These are phyloP conservation scores for Strigamia transsilvanica DNA, from an alignment of 2,888 invertebrate species.

Conservation along the genomic window DNA sequence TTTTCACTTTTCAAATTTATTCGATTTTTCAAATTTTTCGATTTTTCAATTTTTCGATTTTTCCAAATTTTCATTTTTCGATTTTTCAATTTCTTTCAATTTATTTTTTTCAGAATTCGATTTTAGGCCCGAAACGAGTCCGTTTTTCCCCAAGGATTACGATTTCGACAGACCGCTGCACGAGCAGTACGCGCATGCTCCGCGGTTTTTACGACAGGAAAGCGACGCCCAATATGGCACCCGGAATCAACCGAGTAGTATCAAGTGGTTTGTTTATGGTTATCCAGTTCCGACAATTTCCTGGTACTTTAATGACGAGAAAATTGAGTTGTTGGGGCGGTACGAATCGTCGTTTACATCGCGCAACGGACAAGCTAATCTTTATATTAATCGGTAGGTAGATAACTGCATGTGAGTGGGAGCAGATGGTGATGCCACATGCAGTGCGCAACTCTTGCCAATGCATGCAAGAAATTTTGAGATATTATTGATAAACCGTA, in stretches of 20 bases:
- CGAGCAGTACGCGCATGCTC: slow-evolving; percentile 67
- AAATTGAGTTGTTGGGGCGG: slow-evolving; percentile 81
- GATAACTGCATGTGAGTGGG: too few species aligned
- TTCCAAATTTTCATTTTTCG: too few species aligned
- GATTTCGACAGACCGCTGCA: slow-evolving; percentile 84
- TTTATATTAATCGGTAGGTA: slow-evolving; percentile 82
- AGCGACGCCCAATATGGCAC: slow-evolving; percentile 89
- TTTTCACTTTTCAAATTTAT: too few species aligned
- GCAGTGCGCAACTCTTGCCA: too few species aligned
- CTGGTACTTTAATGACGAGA: slow-evolving; percentile 85
- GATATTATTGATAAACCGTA: too few species aligned
- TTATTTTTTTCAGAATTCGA: slow-evolving; percentile 51
- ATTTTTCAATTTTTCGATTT: neutral
- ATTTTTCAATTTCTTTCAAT: slow-evolving; percentile 4
- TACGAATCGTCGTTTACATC: slow-evolving; percentile 88
- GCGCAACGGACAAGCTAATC: slow-evolving; percentile 82
- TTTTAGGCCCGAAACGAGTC: slow-evolving; percentile 55
- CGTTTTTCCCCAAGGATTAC: slow-evolving; percentile 58
- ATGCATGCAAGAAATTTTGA: too few species aligned
- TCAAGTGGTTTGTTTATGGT: slow-evolving; percentile 95
- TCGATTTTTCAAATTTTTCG: neutral
- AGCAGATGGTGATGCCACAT: too few species aligned
- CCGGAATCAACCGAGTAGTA: slow-evolving; percentile 85
- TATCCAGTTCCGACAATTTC: slow-evolving; percentile 94
- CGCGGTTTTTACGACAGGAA: slow-evolving; percentile 83